These are phyloP conservation scores for Coregonus clupeaformis DNA, from an alignment of 2,113 vertebrate species.

Conservation along the genomic window DNA sequence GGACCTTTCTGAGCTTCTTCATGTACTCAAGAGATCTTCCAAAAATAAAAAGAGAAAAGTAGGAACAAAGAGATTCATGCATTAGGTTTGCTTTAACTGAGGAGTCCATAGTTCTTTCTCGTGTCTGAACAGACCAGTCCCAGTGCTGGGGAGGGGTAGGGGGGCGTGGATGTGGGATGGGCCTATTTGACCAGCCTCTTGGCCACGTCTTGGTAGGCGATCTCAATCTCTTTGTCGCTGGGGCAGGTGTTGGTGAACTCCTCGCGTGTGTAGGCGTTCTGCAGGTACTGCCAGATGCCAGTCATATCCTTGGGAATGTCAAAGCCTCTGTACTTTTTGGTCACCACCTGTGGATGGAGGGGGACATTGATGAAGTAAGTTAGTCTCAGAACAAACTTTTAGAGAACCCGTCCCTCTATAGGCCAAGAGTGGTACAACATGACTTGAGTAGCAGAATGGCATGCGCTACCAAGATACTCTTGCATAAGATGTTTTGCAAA, in stretches of 20 bases:
- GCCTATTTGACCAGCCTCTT: constrained; percentile 94
- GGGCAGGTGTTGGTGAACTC: constrained; percentile 99
- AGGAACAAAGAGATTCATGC: constrained; percentile 47
- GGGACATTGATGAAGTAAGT: background rate
- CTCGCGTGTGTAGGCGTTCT: constrained; percentile 88
- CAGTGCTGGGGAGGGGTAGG: constrained; percentile 13
- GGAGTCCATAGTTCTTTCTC: constrained; percentile 63
- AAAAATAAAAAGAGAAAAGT: constrained; percentile 35
- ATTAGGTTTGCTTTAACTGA: constrained; percentile 53
- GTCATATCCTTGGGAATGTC: constrained; percentile 94
- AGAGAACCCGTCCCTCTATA: no score
- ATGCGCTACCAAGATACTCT: no score
- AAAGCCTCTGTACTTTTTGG: constrained; percentile 94
- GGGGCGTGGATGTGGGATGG: background rate
- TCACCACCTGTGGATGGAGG: constrained; percentile 83
- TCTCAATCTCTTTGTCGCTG: constrained; percentile 95
- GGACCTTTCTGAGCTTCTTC: constrained; percentile 17
- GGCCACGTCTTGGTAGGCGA: constrained; percentile 95
- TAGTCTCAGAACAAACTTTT: no score
- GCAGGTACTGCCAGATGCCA: constrained; percentile 93
- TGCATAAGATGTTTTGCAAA: no score
- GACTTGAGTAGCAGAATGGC: no score
- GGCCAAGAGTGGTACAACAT: no score
- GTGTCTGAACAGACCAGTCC: constrained; percentile 62
- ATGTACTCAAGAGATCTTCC: constrained; percentile 40